Conservation (phyloP, 2,888 invertebrate genomes). For the Drosophila ezoana region DNA sequence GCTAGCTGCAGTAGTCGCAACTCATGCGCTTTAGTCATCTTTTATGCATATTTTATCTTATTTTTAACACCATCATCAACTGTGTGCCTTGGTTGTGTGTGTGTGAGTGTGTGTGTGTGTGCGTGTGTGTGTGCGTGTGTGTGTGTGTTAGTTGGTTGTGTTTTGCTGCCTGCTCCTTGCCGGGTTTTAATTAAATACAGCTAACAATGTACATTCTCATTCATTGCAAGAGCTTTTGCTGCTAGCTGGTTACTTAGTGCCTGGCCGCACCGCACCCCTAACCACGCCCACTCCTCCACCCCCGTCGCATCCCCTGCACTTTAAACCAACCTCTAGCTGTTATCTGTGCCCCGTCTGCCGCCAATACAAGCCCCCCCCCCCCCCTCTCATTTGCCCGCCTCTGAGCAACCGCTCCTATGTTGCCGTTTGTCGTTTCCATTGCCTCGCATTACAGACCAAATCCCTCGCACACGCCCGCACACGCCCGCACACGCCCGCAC, state of each 20-base stretch:
- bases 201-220: constrained; percentile 71
- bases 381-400: background rate
- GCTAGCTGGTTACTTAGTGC: constrained; percentile 69
- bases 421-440: constrained; percentile 43
- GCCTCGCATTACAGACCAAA: constrained; percentile 35
- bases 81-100: constrained; percentile 8
- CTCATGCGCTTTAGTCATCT: constrained; percentile 26
- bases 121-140: constrained; percentile 3
- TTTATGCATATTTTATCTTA: constrained; percentile 54
- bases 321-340: background rate
- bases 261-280: background rate
- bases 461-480: constrained; percentile 11
- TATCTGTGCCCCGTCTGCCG: constrained; percentile 3
- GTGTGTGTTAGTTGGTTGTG: background rate
- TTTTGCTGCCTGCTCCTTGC: constrained; percentile 22
- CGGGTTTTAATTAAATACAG: constrained; percentile 65
- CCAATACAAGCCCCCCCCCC: too few relatives aligned
- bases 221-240: constrained; percentile 62
- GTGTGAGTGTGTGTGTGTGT: constrained; percentile 1
- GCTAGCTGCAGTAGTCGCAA: background rate
- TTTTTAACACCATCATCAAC: constrained; percentile 56
- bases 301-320: too few relatives aligned
- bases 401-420: background rate
- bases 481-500: background rate
- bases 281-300: background rate